A percentile compares a stretch with the other conserved stretches of the same genome.
Evolutionary conservation across 2,797 vertebrate genomes (phyloP).

Genomic region (Mormyrus hasselquistii): DNA sequence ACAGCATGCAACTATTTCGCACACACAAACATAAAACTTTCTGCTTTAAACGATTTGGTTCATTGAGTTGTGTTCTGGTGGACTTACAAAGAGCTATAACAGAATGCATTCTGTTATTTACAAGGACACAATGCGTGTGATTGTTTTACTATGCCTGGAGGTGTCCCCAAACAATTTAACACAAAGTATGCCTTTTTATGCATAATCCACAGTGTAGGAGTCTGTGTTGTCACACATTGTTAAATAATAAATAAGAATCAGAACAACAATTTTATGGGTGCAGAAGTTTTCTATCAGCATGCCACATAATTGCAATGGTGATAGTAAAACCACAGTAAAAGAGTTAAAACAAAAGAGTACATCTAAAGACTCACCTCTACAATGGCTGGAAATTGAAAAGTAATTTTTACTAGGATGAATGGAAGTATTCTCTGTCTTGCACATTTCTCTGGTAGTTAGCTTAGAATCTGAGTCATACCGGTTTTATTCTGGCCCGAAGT

Average conservation of each 20-base stretch:
- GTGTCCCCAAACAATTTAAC: neutral
- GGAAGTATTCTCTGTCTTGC: neutral
- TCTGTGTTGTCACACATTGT: neutral
- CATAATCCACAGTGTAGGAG: neutral
- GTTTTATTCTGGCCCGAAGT: neutral
- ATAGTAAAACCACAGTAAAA: neutral
- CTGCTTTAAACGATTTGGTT: neutral
- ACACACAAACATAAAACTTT: neutral
- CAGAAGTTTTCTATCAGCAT: neutral
- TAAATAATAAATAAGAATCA: neutral
- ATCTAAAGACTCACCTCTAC: neutral
- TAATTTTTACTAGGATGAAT: neutral
- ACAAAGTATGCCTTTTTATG: neutral
- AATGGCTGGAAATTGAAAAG: neutral
- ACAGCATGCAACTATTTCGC: neutral
- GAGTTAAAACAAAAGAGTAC: neutral
- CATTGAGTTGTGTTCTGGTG: neutral
- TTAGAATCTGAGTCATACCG: neutral
- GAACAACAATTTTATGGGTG: neutral
- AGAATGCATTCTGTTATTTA: neutral
- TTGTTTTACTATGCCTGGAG: neutral
- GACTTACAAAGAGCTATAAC: neutral
- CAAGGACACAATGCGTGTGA: neutral
- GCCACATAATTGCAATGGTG: neutral
- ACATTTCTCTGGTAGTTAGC: neutral